Evolutionary conservation across 2,888 invertebrate genomes (phyloP).

Genomic region (Melipona beecheii): DNA sequence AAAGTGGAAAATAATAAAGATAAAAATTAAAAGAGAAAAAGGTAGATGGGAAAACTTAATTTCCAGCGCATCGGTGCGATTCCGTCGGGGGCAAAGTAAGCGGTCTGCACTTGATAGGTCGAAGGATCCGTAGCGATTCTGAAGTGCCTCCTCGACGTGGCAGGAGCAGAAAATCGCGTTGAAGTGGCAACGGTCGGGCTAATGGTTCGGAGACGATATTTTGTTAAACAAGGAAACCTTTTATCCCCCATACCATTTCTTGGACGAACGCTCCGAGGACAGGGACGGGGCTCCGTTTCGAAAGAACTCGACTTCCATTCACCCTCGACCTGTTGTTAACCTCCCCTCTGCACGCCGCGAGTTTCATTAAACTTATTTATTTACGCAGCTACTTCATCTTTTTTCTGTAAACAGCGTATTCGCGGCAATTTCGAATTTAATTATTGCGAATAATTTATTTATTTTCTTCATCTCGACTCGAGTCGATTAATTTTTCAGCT

Average conservation of each 20-base stretch:
- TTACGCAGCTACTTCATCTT: constrained; percentile 2
- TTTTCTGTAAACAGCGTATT: constrained; percentile 1
- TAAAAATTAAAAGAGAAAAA: neutral
- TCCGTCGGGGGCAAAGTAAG: constrained; percentile 40
- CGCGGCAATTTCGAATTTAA: neutral
- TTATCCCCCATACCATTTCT: constrained; percentile 78
- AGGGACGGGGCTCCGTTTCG: constrained; percentile 68
- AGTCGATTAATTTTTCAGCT: neutral
- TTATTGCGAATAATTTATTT: neutral
- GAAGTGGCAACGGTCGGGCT: constrained; percentile 81
- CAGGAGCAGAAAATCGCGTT: constrained; percentile 79
- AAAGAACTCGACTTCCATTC: constrained; percentile 30
- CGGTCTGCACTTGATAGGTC: constrained; percentile 72
- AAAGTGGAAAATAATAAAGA: neutral
- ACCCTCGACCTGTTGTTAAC: constrained; percentile 20
- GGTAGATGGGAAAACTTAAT: constrained; percentile 33
- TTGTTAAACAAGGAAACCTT: constrained; percentile 84
- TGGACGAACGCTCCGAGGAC: constrained; percentile 66
- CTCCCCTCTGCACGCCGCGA: neutral
- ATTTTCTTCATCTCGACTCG: neutral
- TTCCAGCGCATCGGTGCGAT: constrained; percentile 28
- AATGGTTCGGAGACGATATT: constrained; percentile 82
- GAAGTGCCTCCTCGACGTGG: constrained; percentile 72
- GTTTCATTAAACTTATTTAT: constrained; percentile 27
- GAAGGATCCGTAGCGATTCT: constrained; percentile 71